These are phyloP conservation scores for Crotalus horridus DNA, from an alignment of 2,113 vertebrate species.

Conservation along the genomic window DNA sequence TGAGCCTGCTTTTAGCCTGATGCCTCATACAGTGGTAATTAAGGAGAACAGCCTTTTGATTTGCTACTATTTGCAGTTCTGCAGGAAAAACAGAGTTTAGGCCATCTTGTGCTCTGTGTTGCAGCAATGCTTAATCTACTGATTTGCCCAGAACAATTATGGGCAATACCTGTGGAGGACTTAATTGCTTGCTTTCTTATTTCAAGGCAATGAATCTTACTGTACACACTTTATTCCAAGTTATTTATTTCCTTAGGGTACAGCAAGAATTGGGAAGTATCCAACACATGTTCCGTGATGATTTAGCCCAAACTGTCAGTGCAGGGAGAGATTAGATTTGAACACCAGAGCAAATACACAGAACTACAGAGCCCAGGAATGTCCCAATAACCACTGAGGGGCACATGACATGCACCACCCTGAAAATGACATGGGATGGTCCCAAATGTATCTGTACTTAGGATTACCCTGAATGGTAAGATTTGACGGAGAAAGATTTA, in stretches of 20 bases:
- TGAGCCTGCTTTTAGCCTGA: slow-evolving; percentile 79
- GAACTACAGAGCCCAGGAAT: background rate
- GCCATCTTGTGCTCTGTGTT: slow-evolving; percentile 74
- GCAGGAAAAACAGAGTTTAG: slow-evolving; percentile 74
- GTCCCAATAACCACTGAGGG: background rate
- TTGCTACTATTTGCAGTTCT: slow-evolving; percentile 78
- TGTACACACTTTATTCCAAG: slow-evolving; percentile 56
- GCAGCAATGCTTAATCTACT: slow-evolving; percentile 74
- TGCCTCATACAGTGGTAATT: slow-evolving; percentile 80
- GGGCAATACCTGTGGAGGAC: slow-evolving; percentile 70
- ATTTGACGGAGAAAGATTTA: background rate
- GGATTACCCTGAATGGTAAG: background rate
- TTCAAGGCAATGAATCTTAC: slow-evolving; percentile 69
- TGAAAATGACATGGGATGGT: background rate
- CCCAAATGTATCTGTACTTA: background rate
- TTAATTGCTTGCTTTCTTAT: slow-evolving; percentile 75
- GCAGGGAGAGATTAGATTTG: background rate
- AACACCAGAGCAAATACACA: background rate
- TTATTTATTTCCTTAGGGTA: slow-evolving; percentile 54
- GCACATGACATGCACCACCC: background rate
- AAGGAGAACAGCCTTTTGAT: slow-evolving; percentile 78
- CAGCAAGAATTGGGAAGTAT: slow-evolving; percentile 59
- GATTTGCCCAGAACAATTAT: slow-evolving; percentile 73
- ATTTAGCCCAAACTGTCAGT: slow-evolving; percentile 34
- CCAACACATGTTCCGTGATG: slow-evolving; percentile 50